Evolutionary conservation across 1,140 invertebrate species (phyloP).

Genomic region (Protaetia brevitarsis): DNA sequence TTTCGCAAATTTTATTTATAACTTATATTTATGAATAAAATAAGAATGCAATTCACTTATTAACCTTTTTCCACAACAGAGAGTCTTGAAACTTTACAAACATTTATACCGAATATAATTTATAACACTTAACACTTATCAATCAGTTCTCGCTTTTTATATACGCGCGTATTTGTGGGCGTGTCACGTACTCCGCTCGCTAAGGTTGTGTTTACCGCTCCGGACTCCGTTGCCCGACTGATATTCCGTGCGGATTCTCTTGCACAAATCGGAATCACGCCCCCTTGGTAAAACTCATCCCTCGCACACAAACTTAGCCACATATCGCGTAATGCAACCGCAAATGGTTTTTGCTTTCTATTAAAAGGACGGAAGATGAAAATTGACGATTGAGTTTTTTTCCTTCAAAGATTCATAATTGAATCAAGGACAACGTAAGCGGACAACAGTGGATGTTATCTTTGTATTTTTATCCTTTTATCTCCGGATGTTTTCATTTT

Average conservation of each 20-base stretch:
- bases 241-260: conserved; percentile 1
- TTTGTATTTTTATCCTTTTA: too few species aligned
- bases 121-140: neutral
- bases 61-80: neutral
- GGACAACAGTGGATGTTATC: too few species aligned
- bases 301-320: neutral
- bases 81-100: neutral
- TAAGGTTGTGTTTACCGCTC: neutral
- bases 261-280: conserved; percentile 15
- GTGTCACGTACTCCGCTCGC: neutral
- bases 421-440: too few species aligned
- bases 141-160: neutral
- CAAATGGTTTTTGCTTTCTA: neutral
- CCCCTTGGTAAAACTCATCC: neutral
- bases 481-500: too few species aligned
- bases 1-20: too few species aligned
- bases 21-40: too few species aligned
- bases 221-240: conserved; percentile 13
- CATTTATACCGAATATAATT: neutral
- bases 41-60: too few species aligned
- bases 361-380: too few species aligned
- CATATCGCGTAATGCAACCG: neutral
- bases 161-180: neutral
- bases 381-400: too few species aligned
- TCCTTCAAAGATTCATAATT: too few species aligned